phyloP scores from a whole-genome alignment of 1,140 invertebrate genomes.

The Aporrectodea caliginosa region DNA sequence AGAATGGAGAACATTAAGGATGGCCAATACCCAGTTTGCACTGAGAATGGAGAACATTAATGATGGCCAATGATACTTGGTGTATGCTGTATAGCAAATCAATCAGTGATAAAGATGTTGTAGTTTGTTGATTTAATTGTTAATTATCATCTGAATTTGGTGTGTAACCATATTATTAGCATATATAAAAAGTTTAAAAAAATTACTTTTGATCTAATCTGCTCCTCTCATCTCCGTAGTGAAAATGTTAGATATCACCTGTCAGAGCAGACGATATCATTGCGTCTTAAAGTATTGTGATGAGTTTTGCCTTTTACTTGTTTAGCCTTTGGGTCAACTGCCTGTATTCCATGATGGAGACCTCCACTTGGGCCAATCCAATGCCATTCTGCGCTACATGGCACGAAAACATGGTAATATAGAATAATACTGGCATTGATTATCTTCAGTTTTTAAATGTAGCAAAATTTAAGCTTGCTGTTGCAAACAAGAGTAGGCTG shows the following conservation, averaged over 20 bases:
- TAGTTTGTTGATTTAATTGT: no score
- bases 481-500: no score
- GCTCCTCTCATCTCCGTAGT: not conserved
- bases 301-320: not conserved
- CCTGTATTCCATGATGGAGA: conserved; percentile 43
- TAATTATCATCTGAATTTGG: no score
- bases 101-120: no score
- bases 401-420: conserved; percentile 43
- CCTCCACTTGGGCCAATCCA: conserved; percentile 45
- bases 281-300: not conserved
- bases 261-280: no score
- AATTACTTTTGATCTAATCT: not conserved
- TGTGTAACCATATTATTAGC: not conserved
- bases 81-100: no score
- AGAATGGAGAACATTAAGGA: no score
- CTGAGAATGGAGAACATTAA: no score
- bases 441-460: not conserved
- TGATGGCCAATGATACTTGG: no score
- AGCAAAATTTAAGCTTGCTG: not conserved
- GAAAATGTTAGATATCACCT: not conserved
- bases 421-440: not conserved
- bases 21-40: no score
- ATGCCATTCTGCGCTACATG: conserved; percentile 49
- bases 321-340: conserved; percentile 48
- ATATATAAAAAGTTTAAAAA: not conserved